Evolutionary conservation across 2,797 vertebrate species (phyloP), one percentile per base, ranked within the genome.

Genomic region (Miichthys miiuy): DNA sequence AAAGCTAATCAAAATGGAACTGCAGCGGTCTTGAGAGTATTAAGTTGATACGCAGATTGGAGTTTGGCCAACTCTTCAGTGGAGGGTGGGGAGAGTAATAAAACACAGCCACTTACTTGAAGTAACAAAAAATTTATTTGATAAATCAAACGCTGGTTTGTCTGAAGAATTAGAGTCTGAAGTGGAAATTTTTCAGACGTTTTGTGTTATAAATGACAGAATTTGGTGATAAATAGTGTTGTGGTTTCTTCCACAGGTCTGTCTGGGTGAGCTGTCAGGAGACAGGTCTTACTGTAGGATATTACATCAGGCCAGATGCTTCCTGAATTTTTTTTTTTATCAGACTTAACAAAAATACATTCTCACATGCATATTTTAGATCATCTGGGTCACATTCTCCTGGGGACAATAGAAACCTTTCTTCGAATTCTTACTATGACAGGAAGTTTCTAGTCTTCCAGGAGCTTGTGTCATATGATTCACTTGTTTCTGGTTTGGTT

Each of bases 1-100:
- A 84, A 76, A 64, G 72, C 73, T 77, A 68, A 84, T 83, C 73
- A 81, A 54, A 86, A 78, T 50, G 58, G 12, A 76, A 50, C 41
- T 52, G 51, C 41, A 9, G 72, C 2, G 13, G 23, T 68, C 63
- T 50, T 64, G 44, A 77, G 63, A 75, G 77, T 48, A 79, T 80
- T 54, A 80, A 62, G 66, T 21, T 0, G 42, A 70, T 48, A 13
- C 38, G 41, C 54, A 21, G 54, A n/a, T 23, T 64, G 62, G 64
- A 72, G 65, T 38, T 44, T 16, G 20, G 71, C 73, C 78, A 77
- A 17, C 61, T 51, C 47, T n/a, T 74, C 27, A 30, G 46, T 14
- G n/a, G 27, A 68, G 50, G 66, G 21, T 7, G 38, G 34, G 42
- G 46, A 57, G 41, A 47, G 27, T 1, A 62, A 57, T 44, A 30